These are phyloP conservation scores for Pristis pectinata DNA, from an alignment of 2,797 vertebrate species.

Conservation along the genomic window DNA sequence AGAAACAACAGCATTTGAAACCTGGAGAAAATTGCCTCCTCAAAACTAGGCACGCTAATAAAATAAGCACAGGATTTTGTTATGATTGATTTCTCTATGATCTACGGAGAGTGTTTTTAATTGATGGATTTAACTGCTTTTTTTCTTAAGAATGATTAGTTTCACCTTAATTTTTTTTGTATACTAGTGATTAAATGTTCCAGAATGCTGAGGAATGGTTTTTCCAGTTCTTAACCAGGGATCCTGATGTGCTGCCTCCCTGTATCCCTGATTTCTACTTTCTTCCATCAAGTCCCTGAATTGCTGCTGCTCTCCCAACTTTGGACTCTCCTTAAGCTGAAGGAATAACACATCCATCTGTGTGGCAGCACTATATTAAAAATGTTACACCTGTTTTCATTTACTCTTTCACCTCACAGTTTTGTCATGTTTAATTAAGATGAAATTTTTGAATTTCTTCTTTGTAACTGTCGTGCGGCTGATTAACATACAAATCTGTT, in stretches of 20 bases:
- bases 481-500: not conserved
- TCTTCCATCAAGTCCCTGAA: fast-evolving
- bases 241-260: not conserved
- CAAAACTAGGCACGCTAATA: not conserved
- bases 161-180: constrained; percentile 16
- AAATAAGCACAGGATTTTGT: not conserved
- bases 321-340: not conserved
- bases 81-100: not conserved
- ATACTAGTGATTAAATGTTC: not conserved
- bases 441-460: not conserved
- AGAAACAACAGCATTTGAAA: not conserved
- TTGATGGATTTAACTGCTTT: not conserved
- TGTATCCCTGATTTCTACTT: not conserved
- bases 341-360: not conserved
- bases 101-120: not conserved
- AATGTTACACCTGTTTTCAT: not conserved
- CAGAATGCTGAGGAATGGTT: not conserved
- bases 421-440: not conserved
- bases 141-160: not conserved
- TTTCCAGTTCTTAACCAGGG: not conserved
- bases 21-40: not conserved
- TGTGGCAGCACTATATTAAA: not conserved
- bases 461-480: not conserved
- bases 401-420: not conserved
- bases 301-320: not conserved